These are phyloP conservation scores for Hydractinia symbiolongicarpus DNA, from an alignment of 30 jellyfish, hydroid and myxozoan species.

Conservation along the genomic window DNA sequence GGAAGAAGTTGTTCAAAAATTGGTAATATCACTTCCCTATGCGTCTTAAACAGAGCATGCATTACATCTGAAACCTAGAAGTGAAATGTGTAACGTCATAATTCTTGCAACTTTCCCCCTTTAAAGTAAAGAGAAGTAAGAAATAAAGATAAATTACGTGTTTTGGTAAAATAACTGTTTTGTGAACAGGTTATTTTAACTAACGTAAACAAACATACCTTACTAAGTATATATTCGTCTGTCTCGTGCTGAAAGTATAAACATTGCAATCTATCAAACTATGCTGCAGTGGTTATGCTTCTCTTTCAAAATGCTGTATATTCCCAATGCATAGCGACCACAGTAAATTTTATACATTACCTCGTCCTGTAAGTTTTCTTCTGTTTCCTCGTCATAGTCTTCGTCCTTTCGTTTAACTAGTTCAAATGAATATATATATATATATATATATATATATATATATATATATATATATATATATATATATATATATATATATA, in stretches of 20 bases:
- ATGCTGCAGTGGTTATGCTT: too few relatives aligned
- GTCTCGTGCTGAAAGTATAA: conserved; percentile 68
- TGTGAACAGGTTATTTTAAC: neutral
- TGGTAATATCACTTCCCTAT: conserved; percentile 74
- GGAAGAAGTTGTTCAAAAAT: conserved; percentile 84
- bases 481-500: too few relatives aligned
- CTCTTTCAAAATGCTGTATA: neutral
- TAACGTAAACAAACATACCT: conserved; percentile 7
- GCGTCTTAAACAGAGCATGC: conserved; percentile 93
- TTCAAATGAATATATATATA: neutral
- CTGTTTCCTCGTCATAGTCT: conserved; percentile 91
- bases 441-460: too few relatives aligned
- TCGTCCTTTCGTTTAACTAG: conserved; percentile 79
- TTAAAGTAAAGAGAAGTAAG: neutral
- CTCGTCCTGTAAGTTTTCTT: conserved; percentile 74
- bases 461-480: too few relatives aligned
- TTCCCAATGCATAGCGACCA: neutral
- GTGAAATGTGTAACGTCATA: neutral
- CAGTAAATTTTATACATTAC: neutral
- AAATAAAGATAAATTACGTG: neutral
- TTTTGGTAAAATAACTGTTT: neutral
- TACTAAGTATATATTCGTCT: conserved; percentile 90
- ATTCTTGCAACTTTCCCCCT: too few relatives aligned
- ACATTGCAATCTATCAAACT: neutral
- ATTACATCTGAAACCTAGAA: conserved; percentile 62